These are phyloP conservation scores for Drosophila hawaiiensis DNA, from an alignment of 2,888 invertebrate genomes.

Conservation along the genomic window DNA sequence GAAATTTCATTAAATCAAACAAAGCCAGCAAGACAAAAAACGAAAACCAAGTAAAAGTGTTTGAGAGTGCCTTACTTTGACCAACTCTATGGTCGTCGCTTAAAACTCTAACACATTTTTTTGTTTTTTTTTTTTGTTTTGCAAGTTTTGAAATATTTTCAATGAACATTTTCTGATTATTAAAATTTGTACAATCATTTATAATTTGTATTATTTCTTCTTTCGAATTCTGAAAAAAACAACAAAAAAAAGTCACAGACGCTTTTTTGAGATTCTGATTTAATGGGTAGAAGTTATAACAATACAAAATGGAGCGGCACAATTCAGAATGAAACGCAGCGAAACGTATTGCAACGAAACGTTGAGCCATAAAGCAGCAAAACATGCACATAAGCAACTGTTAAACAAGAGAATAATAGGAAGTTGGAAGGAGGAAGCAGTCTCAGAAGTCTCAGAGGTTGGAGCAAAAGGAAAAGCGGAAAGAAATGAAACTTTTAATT, in stretches of 20 bases:
- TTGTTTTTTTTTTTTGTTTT: neutral
- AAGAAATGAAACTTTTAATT: slow-evolving; percentile 73
- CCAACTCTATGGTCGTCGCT: no score
- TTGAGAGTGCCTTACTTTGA: neutral
- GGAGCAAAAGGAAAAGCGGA: slow-evolving; percentile 20
- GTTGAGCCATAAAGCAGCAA: slow-evolving; percentile 16
- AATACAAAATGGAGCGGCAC: slow-evolving; percentile 33
- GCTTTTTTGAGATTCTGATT: neutral
- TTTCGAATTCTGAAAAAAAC: neutral
- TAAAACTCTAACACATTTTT: neutral
- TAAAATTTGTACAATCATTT: neutral
- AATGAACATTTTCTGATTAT: neutral
- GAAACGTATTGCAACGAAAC: slow-evolving; percentile 38
- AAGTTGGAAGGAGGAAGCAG: neutral
- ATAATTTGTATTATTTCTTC: neutral
- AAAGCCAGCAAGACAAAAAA: slow-evolving; percentile 30
- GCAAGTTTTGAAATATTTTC: neutral
- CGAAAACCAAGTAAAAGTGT: neutral
- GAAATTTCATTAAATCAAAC: slow-evolving; percentile 71
- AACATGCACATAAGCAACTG: slow-evolving; percentile 42
- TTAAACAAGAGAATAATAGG: slow-evolving; percentile 9
- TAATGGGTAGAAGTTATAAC: neutral
- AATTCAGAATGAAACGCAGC: slow-evolving; percentile 27
- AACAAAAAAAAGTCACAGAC: neutral
- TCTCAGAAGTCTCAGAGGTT: neutral